Conservation (phyloP, 2,888 invertebrate genomes). For the Mimas tiliae region DNA sequence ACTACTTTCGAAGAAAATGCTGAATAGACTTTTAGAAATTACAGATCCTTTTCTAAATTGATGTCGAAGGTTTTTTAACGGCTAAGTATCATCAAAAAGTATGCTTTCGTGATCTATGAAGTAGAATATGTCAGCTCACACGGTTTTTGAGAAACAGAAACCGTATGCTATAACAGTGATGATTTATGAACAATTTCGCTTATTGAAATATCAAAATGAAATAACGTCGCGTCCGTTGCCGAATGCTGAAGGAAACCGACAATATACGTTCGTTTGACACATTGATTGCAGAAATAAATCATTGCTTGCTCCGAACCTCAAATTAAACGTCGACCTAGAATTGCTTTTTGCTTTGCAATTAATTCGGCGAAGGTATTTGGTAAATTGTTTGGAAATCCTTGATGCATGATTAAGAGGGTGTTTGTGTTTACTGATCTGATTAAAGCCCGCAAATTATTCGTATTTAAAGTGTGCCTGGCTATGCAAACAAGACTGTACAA, state of each 20-base stretch:
- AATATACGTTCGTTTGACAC: slow-evolving; percentile 45
- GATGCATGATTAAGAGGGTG: slow-evolving; percentile 10
- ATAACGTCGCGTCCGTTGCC: slow-evolving; percentile 31
- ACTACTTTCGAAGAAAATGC: too few species aligned
- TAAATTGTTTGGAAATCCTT: slow-evolving; percentile 7
- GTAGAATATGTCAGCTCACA: too few species aligned
- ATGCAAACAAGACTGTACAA: too few species aligned
- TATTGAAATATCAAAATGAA: slow-evolving; percentile 34
- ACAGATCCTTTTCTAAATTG: too few species aligned
- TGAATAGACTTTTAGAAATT: too few species aligned
- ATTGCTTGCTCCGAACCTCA: slow-evolving; percentile 48
- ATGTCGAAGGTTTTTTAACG: too few species aligned
- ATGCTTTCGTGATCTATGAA: too few species aligned
- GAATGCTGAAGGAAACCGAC: slow-evolving; percentile 36
- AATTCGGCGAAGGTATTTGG: slow-evolving; percentile 24
- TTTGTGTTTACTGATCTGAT: not conserved
- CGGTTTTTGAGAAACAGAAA: too few species aligned
- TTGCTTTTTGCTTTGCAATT: slow-evolving; percentile 44
- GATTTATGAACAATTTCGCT: slow-evolving; percentile 22
- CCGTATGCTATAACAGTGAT: not conserved
- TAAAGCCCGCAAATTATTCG: too few species aligned
- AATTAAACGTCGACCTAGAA: slow-evolving; percentile 52
- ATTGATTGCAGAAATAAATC: slow-evolving; percentile 60
- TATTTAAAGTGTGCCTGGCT: too few species aligned
- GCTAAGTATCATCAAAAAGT: too few species aligned